Percentiles rank a stretch among this genome's conserved stretches.
phyloP scores from a whole-genome alignment of 2,797 vertebrate species.

The Sebastes elongatus region DNA sequence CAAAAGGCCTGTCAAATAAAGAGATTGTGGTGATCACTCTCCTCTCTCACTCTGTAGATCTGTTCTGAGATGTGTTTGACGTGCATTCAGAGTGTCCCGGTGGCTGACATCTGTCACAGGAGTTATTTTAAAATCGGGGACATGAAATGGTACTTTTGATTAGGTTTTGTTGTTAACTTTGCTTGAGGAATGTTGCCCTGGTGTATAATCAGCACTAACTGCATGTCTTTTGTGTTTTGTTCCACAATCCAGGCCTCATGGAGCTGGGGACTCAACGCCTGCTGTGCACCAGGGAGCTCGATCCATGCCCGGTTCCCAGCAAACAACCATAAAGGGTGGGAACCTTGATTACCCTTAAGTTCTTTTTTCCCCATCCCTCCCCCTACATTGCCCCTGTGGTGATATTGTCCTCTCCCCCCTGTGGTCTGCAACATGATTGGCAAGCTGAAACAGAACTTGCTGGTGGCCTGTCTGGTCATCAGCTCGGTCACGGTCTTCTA shows the following conservation, averaged over 20 bases:
- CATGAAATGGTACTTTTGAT: slow-evolving; percentile 5
- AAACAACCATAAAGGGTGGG: slow-evolving; percentile 74
- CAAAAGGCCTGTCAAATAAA: slow-evolving; percentile 1
- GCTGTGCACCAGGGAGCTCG: slow-evolving; percentile 72
- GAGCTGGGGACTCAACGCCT: slow-evolving; percentile 75
- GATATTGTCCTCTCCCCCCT: slow-evolving; percentile 16
- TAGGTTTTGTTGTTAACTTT: not conserved
- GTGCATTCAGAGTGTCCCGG: not conserved
- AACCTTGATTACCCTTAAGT: slow-evolving; percentile 31
- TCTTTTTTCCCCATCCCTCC: slow-evolving; percentile 33
- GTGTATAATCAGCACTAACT: not conserved
- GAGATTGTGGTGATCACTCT: slow-evolving; percentile 2
- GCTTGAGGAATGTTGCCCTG: not conserved
- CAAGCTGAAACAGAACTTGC: slow-evolving; percentile 95
- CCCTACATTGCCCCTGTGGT: slow-evolving; percentile 30
- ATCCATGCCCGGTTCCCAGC: slow-evolving; percentile 61
- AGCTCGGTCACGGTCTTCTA: slow-evolving; percentile 96
- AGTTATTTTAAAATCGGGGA: slow-evolving; percentile 2
- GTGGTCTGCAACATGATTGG: slow-evolving; percentile 86
- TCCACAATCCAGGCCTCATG: slow-evolving; percentile 77
- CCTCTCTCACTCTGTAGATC: not conserved
- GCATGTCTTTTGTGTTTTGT: slow-evolving; percentile 39
- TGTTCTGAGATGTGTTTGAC: not conserved
- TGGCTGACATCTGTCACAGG: not conserved
- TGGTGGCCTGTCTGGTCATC: slow-evolving; percentile 94